Conservation (phyloP, 30 jellyfish, hydroid and myxozoan species). For the Aurelia coerulea region DNA sequence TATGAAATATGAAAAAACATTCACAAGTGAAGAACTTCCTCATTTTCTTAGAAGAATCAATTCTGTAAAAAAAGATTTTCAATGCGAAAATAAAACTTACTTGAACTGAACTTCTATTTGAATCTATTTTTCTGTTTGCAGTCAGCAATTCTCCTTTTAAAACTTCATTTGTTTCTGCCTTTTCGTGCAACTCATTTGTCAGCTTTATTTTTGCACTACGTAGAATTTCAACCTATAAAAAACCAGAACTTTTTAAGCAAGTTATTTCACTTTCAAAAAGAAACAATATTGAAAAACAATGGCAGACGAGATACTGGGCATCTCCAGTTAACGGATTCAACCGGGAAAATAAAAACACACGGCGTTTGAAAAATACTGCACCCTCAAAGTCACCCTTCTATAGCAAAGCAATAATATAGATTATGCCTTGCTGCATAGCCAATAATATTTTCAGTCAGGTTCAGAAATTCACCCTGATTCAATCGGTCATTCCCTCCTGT, state of each 20-base stretch:
- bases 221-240: conserved; percentile 53
- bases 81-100: neutral
- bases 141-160: conserved; percentile 20
- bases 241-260: neutral
- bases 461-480: no score
- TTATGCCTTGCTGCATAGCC: no score
- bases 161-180: conserved; percentile 11
- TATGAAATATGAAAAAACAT: no score
- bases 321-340: neutral
- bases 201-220: conserved; percentile 47
- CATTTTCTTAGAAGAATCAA: no score
- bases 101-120: conserved; percentile 33
- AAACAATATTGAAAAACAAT: neutral
- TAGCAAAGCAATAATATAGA: no score
- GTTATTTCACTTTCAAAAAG: neutral
- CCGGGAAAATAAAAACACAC: no score
- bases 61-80: no score
- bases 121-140: conserved; percentile 30
- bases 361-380: no score
- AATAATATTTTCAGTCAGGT: no score
- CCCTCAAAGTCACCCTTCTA: no score
- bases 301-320: neutral
- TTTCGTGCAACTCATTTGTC: conserved; percentile 37
- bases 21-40: no score
- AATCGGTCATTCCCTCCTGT: no score